A percentile compares a stretch with the other conserved stretches of the same genome.
Evolutionary conservation across 1,140 invertebrate species (phyloP).

Genomic region (Theocolax elegans): DNA sequence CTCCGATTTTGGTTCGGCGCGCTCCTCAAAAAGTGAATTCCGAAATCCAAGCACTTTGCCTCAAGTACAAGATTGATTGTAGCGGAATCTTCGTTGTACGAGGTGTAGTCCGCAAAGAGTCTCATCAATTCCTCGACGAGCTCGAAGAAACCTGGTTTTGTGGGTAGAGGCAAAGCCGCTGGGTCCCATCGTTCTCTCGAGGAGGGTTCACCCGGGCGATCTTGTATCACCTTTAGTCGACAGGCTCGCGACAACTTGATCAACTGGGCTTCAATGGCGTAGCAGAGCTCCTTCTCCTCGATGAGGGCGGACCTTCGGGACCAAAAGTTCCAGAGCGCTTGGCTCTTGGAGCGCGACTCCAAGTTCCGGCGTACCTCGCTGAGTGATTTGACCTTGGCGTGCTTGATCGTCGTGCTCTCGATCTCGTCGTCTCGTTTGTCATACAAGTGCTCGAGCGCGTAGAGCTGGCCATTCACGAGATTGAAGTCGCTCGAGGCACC

Average conservation of each 20-base stretch:
- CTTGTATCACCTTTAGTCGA: background rate
- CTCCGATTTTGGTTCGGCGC: background rate
- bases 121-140: slow-evolving; percentile 47
- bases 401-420: background rate
- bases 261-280: slow-evolving; percentile 21
- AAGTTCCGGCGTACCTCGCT: slow-evolving; percentile 25
- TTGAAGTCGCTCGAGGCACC: slow-evolving; percentile 11
- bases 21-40: slow-evolving; percentile 45
- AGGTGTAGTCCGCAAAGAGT: slow-evolving; percentile 37
- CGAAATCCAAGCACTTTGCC: slow-evolving; percentile 41
- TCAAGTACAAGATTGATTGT: slow-evolving; percentile 43
- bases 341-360: background rate
- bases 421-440: slow-evolving; percentile 42
- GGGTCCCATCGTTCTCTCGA: slow-evolving; percentile 1
- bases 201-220: background rate
- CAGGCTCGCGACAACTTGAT: slow-evolving; percentile 13
- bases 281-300: slow-evolving; percentile 11
- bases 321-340: slow-evolving; percentile 28
- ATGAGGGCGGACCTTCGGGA: background rate
- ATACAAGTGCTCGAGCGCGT: slow-evolving; percentile 44
- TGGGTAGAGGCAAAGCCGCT: slow-evolving; percentile 17
- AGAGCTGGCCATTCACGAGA: slow-evolving; percentile 36
- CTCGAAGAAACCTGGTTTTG: slow-evolving; percentile 52
- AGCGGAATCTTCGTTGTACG: slow-evolving; percentile 18
- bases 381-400: slow-evolving; percentile 15